Percentiles rank a stretch among this genome's conserved stretches.
Evolutionary conservation across 2,888 invertebrate genomes (phyloP).

Genomic region (Drosophila recens): DNA sequence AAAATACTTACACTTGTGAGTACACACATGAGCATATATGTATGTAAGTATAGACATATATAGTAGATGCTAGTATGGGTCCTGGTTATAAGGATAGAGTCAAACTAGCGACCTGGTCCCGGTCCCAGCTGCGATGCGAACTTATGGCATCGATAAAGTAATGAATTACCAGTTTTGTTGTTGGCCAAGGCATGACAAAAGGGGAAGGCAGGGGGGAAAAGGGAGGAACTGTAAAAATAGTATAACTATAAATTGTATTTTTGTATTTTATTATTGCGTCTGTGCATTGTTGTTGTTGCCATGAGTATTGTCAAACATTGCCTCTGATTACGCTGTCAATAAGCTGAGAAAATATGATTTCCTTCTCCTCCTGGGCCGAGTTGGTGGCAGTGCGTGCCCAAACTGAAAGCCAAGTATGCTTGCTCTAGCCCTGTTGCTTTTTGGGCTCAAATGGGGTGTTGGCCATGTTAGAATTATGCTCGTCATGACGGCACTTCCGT

Average conservation of each 20-base stretch:
- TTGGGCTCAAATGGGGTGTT: slow-evolving; percentile 45
- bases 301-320: slow-evolving; percentile 61
- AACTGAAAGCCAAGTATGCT: slow-evolving; percentile 12
- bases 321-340: slow-evolving; percentile 82
- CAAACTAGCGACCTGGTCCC: slow-evolving; percentile 61
- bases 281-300: slow-evolving; percentile 47
- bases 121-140: slow-evolving; percentile 78
- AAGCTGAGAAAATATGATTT: slow-evolving; percentile 78
- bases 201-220: background rate
- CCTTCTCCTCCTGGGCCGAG: slow-evolving; percentile 12
- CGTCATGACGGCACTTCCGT: slow-evolving; percentile 81
- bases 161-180: slow-evolving; percentile 78
- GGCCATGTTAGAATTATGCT: slow-evolving; percentile 80
- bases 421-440: slow-evolving; percentile 58
- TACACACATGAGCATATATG: slow-evolving; percentile 6
- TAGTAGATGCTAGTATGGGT: slow-evolving; percentile 10
- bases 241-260: slow-evolving; percentile 75
- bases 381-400: slow-evolving; percentile 42
- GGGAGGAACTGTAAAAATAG: slow-evolving; percentile 42
- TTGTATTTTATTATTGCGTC: slow-evolving; percentile 74
- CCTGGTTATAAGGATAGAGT: slow-evolving; percentile 7
- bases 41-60: background rate
- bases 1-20: slow-evolving; percentile 52
- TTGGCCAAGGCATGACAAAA: background rate
- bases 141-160: slow-evolving; percentile 81